These are phyloP conservation scores for Diadophis punctatus DNA, from an alignment of 2,113 vertebrate genomes.

Conservation along the genomic window DNA sequence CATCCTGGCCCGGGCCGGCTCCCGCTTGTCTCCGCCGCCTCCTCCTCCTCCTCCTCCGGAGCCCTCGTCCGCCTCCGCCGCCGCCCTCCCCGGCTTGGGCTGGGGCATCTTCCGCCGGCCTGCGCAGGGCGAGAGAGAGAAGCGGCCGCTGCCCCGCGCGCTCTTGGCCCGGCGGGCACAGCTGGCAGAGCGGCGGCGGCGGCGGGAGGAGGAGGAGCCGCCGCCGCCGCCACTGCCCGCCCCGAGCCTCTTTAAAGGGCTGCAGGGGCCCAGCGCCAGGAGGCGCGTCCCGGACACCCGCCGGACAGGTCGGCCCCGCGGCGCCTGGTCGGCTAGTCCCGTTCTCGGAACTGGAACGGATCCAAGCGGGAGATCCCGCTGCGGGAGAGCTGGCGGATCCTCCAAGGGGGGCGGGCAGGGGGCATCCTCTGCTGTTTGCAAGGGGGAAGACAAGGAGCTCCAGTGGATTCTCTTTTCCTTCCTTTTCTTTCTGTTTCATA, in stretches of 20 bases:
- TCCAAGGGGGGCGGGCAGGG: too few species aligned
- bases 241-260: constrained; percentile 53
- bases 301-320: neutral
- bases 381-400: neutral
- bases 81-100: neutral
- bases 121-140: constrained; percentile 31
- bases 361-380: neutral
- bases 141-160: neutral
- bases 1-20: constrained; percentile 70
- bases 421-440: neutral
- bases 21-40: constrained; percentile 58
- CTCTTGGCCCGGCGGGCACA: neutral
- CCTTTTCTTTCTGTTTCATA: neutral
- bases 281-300: neutral
- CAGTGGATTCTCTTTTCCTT: too few species aligned
- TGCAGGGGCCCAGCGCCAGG: neutral
- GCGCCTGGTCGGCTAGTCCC: neutral
- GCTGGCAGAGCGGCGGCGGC: constrained; percentile 30
- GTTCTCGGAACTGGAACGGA: neutral
- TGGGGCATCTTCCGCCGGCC: constrained; percentile 79
- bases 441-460: neutral
- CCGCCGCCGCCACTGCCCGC: constrained; percentile 52
- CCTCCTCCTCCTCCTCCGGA: constrained; percentile 37
- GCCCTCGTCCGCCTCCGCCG: constrained; percentile 58
- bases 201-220: constrained; percentile 31